phyloP scores from a whole-genome alignment of 37 sponge, comb jelly and placozoan genomes.

The Chondrosia reniformis region DNA sequence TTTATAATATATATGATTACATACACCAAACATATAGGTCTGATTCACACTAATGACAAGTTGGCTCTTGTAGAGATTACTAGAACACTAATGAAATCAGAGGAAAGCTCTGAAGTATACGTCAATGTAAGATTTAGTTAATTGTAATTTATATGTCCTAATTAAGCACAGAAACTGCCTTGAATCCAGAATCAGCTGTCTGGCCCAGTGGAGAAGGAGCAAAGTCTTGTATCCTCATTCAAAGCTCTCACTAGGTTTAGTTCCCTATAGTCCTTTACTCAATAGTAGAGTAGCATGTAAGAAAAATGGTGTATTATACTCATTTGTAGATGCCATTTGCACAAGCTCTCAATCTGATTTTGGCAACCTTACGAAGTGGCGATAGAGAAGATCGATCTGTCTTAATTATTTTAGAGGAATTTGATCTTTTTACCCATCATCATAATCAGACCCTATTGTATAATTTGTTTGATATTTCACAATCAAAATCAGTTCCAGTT shows the following conservation, averaged over 20 bases:
- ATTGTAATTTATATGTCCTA: neutral
- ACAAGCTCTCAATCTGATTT: conserved; percentile 64
- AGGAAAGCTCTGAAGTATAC: no score
- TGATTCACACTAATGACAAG: conserved; percentile 69
- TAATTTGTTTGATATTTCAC: conserved; percentile 41
- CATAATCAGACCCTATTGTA: conserved; percentile 91
- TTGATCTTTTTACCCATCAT: conserved; percentile 90
- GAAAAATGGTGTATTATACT: neutral
- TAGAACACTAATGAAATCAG: conserved; percentile 47
- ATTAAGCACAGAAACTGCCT: no score
- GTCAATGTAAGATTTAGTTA: neutral
- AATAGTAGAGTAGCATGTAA: no score
- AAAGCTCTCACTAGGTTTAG: no score
- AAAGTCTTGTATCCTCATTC: no score
- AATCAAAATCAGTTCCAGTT: conserved; percentile 41
- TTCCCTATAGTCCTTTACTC: no score
- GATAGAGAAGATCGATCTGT: conserved; percentile 54
- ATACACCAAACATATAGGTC: conserved; percentile 30
- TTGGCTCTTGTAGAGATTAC: conserved; percentile 80
- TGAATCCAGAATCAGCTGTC: no score
- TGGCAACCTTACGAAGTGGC: conserved; percentile 67
- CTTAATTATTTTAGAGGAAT: conserved; percentile 87
- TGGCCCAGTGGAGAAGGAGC: no score
- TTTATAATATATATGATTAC: no score
- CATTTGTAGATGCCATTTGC: conserved; percentile 63